Base-by-base conservation (phyloP, 2,797 vertebrate species). In the Odontamblyopus rebecca region DNA sequence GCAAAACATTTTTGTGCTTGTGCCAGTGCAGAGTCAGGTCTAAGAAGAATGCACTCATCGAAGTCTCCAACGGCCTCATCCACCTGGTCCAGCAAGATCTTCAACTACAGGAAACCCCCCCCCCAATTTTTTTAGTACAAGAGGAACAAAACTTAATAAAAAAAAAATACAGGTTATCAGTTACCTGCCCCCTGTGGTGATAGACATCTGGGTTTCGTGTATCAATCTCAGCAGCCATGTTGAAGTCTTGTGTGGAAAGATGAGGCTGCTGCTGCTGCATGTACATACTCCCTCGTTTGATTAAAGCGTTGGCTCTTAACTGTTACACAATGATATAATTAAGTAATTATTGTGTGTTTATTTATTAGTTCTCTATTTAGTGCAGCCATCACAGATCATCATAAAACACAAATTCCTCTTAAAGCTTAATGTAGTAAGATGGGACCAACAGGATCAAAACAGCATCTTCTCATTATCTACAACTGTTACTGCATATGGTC, bases 1-100 rank as follows among this genome's bases (percentile, higher is more conserved):
- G 98, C 98, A 5, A 99, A 99, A 86, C 98, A 99, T 74, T 99
- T 99, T 91, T 99, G 98, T 66, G 98, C 98, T 91, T 99, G 98
- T 0, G 98, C 98, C 73, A 99, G 93, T 71, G 98, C 98, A 56
- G 97, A 99, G 90, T 99, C 97, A 0, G 98, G 98, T 74, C 97
- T 93, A 83, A 99, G 93, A 66, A 94, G 85, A 88, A 99, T 99
- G 91, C 98, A 99, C 92, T 98, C 96, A 85, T 99, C 97, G 82
- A 99, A 99, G 90, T 99, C 98, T 73, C 94, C 95, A 62, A 99
- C 98, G 1, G 98, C 98, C 86, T 99, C 98, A 68, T 98, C 97
- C 71, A 99, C 97, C 89, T 98, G 97, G 92, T 99, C 98, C 83
- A 99, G 92, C 68, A 99, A 89, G 88, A 99, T 99, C 93, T 99